These are phyloP conservation scores for Nothobranchius kuhntae DNA, from an alignment of 2,113 vertebrate genomes.

Conservation along the genomic window DNA sequence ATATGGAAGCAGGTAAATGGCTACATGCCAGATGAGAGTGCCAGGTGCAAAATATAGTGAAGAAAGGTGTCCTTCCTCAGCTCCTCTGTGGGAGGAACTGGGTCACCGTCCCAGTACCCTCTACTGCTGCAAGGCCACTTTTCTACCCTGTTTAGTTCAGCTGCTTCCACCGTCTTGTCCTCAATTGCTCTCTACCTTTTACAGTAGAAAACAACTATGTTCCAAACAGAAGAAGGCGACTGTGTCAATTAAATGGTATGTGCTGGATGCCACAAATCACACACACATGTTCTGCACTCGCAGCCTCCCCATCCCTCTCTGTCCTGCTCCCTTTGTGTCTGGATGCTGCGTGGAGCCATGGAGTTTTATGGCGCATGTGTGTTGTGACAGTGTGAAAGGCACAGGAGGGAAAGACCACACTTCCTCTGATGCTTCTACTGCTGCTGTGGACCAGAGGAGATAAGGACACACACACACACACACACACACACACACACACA, in stretches of 20 bases:
- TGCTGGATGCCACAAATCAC: constrained; percentile 65
- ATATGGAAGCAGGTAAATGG: constrained; percentile 38
- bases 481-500: not conserved
- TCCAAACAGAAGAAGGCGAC: constrained; percentile 47
- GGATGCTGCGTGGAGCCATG: constrained; percentile 48
- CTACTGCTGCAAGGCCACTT: constrained; percentile 45
- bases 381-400: constrained; percentile 78
- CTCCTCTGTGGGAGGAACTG: constrained; percentile 54
- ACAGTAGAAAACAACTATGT: constrained; percentile 39
- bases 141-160: constrained; percentile 27
- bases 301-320: constrained; percentile 4
- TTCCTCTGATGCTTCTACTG: constrained; percentile 81
- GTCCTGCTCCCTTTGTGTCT: constrained; percentile 13
- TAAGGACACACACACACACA: constrained; percentile 66
- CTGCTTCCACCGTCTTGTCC: constrained; percentile 20
- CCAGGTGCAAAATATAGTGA: constrained; percentile 64
- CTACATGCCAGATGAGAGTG: constrained; percentile 47
- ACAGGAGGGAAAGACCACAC: constrained; percentile 79
- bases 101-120: constrained; percentile 52
- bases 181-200: constrained; percentile 30
- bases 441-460: constrained; percentile 74
- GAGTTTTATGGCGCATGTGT: constrained; percentile 62
- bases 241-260: constrained; percentile 73
- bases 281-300: constrained; percentile 53
- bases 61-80: constrained; percentile 63